phyloP scores from a whole-genome alignment of 2,113 vertebrate species.

The Bagarius yarrelli region DNA sequence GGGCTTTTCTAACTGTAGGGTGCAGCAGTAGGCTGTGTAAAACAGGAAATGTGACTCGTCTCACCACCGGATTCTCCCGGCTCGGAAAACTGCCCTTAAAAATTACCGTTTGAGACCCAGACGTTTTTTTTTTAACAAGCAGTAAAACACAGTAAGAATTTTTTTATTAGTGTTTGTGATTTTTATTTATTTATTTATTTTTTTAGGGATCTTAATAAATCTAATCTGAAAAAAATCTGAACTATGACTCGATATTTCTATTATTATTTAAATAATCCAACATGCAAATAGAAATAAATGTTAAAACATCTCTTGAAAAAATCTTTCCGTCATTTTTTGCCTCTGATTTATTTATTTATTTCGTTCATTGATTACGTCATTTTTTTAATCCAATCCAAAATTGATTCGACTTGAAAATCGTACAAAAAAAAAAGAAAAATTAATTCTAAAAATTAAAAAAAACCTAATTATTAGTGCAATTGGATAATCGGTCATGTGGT shows the following conservation, averaged over 20 bases:
- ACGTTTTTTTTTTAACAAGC: neutral
- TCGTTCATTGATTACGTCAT: neutral
- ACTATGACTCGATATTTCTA: neutral
- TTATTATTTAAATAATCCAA: neutral
- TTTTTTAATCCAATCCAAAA: neutral
- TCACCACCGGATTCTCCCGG: neutral
- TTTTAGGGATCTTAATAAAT: neutral
- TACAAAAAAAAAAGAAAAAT: too few species aligned
- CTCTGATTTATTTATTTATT: neutral
- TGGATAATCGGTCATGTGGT: too few species aligned
- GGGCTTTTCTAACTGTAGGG: conserved; percentile 91
- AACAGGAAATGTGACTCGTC: conserved; percentile 26
- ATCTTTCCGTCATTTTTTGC: neutral
- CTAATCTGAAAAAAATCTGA: neutral
- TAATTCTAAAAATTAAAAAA: neutral
- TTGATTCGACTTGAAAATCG: too few species aligned
- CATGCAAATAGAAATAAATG: neutral
- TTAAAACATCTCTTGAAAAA: neutral
- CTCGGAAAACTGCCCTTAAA: conserved; percentile 18
- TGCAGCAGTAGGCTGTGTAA: conserved; percentile 98
- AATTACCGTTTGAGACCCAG: conserved; percentile 6
- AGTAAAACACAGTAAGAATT: neutral
- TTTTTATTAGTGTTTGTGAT: neutral
- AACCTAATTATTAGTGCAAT: neutral
- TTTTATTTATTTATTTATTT: neutral